phyloP scores from a whole-genome alignment of 2,888 invertebrate genomes.

The Agrilus cyanescens region DNA sequence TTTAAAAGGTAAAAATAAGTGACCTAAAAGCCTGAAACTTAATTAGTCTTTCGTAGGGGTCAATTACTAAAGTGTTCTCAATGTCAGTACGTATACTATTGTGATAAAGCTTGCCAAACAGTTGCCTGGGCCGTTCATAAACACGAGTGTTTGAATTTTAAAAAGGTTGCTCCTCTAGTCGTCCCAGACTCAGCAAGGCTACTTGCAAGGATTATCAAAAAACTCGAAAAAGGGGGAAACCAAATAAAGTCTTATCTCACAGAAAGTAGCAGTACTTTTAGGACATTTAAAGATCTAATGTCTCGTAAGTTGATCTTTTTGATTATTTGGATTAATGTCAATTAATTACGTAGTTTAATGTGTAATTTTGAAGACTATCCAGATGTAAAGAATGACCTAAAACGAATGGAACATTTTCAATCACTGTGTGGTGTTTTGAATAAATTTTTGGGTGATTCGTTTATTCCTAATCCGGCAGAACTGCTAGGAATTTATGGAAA shows the following conservation, averaged over 20 bases:
- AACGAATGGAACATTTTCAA: slow-evolving; percentile 68
- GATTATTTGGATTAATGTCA: not conserved
- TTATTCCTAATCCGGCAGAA: slow-evolving; percentile 64
- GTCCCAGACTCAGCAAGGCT: slow-evolving; percentile 76
- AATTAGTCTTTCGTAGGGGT: slow-evolving; percentile 40
- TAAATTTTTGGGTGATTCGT: slow-evolving; percentile 56
- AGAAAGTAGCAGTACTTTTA: slow-evolving; percentile 50
- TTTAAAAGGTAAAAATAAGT: slow-evolving; percentile 49
- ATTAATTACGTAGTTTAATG: not conserved
- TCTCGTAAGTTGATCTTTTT: slow-evolving; percentile 57
- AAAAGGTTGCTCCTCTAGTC: slow-evolving; percentile 55
- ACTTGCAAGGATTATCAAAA: slow-evolving; percentile 62
- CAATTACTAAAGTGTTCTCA: slow-evolving; percentile 70
- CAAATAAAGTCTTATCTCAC: slow-evolving; percentile 56
- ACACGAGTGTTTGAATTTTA: slow-evolving; percentile 68
- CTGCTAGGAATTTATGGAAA: slow-evolving; percentile 78
- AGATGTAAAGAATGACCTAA: slow-evolving; percentile 62
- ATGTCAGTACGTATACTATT: slow-evolving; percentile 76
- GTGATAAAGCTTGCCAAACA: slow-evolving; percentile 68
- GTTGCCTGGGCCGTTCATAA: slow-evolving; percentile 75
- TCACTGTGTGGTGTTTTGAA: slow-evolving; percentile 58
- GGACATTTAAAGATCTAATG: slow-evolving; percentile 79
- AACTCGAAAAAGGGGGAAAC: slow-evolving; percentile 55
- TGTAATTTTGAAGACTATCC: slow-evolving; percentile 55
- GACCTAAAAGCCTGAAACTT: not conserved